Conservation (phyloP, 1,140 invertebrate genomes). For the Hycleus phaleratus region DNA sequence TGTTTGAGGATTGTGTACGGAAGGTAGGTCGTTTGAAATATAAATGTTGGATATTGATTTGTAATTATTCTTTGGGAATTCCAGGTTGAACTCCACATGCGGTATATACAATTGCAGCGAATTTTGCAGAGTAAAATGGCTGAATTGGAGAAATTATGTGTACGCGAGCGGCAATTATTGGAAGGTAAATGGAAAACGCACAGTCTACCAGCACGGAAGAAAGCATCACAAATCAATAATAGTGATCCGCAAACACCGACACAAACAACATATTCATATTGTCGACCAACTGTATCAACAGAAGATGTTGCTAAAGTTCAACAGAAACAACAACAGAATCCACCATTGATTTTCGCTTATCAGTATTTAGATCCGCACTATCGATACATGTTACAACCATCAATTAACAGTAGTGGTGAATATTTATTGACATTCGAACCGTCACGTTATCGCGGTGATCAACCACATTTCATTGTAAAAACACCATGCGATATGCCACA, state of each 20-base stretch:
- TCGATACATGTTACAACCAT: constrained; percentile 56
- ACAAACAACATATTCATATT: constrained; percentile 45
- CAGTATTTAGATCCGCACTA: constrained; percentile 62
- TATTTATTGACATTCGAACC: constrained; percentile 60
- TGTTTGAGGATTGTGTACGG: constrained; percentile 90
- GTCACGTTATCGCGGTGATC: constrained; percentile 49
- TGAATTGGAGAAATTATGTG: constrained; percentile 74
- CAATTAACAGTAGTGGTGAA: constrained; percentile 51
- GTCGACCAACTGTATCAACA: constrained; percentile 58
- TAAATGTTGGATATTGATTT: neutral
- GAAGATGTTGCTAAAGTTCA: constrained; percentile 58
- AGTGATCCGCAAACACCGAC: constrained; percentile 41
- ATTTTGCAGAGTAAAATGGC: constrained; percentile 77
- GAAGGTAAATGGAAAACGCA: constrained; percentile 83
- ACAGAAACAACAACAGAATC: constrained; percentile 44
- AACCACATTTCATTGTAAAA: constrained; percentile 58
- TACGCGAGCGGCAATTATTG: constrained; percentile 73
- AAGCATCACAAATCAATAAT: constrained; percentile 43
- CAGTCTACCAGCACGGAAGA: constrained; percentile 73
- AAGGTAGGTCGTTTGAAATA: constrained; percentile 54
- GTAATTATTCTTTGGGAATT: constrained; percentile 8
- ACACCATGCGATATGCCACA: constrained; percentile 44
- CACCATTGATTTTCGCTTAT: constrained; percentile 55
- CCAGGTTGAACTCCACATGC: constrained; percentile 78
- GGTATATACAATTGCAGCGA: constrained; percentile 81